Percentiles rank a stretch among this genome's conserved stretches.
These are phyloP conservation scores for Poeciliopsis occidentalis DNA, from an alignment of 2,113 vertebrate genomes.

Conservation along the genomic window DNA sequence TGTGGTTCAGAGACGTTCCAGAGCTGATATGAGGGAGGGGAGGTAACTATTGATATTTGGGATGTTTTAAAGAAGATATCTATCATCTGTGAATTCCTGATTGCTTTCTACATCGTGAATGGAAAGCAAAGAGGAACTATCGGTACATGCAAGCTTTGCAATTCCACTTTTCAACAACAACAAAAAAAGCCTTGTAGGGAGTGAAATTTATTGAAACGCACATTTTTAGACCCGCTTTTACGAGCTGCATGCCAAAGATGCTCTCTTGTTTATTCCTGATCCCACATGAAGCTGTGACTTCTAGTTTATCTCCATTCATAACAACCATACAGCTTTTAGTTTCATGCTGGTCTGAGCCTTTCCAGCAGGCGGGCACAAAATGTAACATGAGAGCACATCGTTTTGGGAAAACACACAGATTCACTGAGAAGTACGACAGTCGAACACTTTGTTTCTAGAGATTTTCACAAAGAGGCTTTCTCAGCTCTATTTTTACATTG, in stretches of 20 bases:
- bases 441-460: slow-evolving; percentile 31
- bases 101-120: background rate
- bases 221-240: background rate
- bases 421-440: slow-evolving; percentile 30
- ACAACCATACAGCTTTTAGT: background rate
- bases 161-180: background rate
- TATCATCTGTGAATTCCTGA: background rate
- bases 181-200: background rate
- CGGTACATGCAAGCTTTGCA: background rate
- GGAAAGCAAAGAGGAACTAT: background rate
- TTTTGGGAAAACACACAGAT: slow-evolving; percentile 32
- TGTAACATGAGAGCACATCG: slow-evolving; percentile 7
- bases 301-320: background rate
- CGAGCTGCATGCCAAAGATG: background rate
- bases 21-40: background rate
- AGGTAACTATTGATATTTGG: background rate
- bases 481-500: slow-evolving; percentile 55
- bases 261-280: background rate
- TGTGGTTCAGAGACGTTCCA: background rate
- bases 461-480: slow-evolving; percentile 55
- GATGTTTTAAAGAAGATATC: background rate
- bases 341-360: background rate
- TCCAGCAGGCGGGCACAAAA: slow-evolving; percentile 4
- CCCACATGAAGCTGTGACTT: slow-evolving; percentile 18
- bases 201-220: background rate